Conservation (phyloP, 2,113 vertebrate genomes). For the Daboia siamensis region DNA sequence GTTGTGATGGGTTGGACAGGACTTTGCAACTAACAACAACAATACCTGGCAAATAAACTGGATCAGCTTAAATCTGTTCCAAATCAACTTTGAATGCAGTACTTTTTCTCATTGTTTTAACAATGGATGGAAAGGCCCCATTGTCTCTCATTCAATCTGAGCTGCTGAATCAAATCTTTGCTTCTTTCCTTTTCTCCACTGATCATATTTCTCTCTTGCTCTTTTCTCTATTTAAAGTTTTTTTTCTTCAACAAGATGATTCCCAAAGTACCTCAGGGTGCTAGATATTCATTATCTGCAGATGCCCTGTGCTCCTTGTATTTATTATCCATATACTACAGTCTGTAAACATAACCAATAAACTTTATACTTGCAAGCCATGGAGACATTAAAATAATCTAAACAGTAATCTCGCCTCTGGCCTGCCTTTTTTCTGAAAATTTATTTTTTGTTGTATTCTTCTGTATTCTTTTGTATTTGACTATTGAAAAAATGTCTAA, state of each 20-base stretch:
- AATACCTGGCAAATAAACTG: neutral
- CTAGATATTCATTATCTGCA: conserved; percentile 60
- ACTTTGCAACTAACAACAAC: too few relatives aligned
- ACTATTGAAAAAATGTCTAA: neutral
- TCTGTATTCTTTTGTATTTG: neutral
- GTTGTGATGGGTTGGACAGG: too few relatives aligned
- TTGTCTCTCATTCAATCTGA: neutral
- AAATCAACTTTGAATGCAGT: neutral
- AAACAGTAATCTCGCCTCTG: conserved; percentile 12
- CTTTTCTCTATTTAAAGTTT: conserved; percentile 48
- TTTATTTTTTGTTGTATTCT: neutral
- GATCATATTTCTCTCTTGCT: conserved; percentile 41
- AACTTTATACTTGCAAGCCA: conserved; percentile 44
- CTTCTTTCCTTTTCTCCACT: neutral
- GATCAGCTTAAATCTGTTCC: conserved; percentile 10
- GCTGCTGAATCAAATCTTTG: conserved; percentile 2
- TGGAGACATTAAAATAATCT: conserved; percentile 33
- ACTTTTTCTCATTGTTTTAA: conserved; percentile 6
- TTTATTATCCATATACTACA: conserved; percentile 59
- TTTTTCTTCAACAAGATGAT: conserved; percentile 51
- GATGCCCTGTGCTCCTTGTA: conserved; percentile 51
- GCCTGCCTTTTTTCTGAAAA: neutral
- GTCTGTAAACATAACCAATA: conserved; percentile 59
- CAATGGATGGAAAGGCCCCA: neutral
- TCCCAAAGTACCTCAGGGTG: conserved; percentile 54